These are phyloP conservation scores for Dicaeum eximium DNA, from an alignment of 2,113 vertebrate species.

Conservation along the genomic window DNA sequence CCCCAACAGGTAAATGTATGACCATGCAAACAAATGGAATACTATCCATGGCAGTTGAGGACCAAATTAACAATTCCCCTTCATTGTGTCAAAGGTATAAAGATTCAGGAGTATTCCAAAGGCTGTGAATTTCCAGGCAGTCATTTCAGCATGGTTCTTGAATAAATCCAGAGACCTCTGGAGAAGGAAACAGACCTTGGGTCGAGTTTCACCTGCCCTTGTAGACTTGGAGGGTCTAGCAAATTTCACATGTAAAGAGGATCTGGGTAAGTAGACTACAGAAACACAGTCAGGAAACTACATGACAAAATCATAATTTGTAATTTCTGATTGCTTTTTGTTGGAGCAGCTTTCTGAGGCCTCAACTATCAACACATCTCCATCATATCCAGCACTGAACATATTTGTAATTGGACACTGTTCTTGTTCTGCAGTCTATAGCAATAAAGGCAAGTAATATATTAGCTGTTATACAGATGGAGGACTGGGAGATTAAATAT, in stretches of 20 bases:
- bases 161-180: neutral
- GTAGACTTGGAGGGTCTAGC: neutral
- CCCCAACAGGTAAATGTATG: neutral
- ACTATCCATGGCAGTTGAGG: neutral
- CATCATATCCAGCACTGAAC: neutral
- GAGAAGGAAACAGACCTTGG: neutral
- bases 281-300: neutral
- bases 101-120: neutral
- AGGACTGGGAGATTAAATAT: constrained; percentile 19
- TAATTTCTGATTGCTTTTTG: neutral
- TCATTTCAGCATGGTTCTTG: neutral
- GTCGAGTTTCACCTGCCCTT: accelerated
- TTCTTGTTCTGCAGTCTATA: constrained; percentile 2
- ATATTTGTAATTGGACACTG: constrained; percentile 16
- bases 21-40: neutral
- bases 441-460: constrained; percentile 11
- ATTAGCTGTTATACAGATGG: constrained; percentile 36
- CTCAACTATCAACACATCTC: constrained; percentile 3
- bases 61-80: constrained; percentile 3
- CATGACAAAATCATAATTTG: neutral
- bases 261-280: neutral
- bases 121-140: neutral
- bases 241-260: neutral
- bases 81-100: neutral
- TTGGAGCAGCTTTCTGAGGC: neutral